Base-by-base conservation (phyloP, 2,113 vertebrate species). In the Oncorhynchus kisutch region DNA sequence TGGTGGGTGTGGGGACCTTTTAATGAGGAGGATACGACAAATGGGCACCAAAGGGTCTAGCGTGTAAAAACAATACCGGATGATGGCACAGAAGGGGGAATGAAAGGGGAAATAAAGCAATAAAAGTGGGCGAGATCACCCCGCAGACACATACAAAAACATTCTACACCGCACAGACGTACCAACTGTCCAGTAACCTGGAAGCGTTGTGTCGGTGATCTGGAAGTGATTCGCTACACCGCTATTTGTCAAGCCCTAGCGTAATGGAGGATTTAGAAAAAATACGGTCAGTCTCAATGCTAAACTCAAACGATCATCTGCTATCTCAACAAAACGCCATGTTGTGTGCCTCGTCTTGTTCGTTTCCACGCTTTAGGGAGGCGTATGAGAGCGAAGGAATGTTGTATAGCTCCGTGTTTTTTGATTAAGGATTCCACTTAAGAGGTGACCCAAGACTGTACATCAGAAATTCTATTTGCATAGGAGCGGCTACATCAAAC, bases 21-120 rank as follows among this genome's bases (percentile, higher is more conserved):
- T 25, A 31, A 12, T 14, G n/a, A 51, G 0, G n/a, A 68, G 3
- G 73, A 57, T 1, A 69, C 39, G 69, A 72, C 24, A 74, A 80
- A 59, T 25, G 8, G 48, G 67, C 45, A 72, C 71, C 20, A 71
- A 72, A 64, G 29, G 49, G 31, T 62, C 14, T 25, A 16, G 6
- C 60, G 29, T 45, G 20, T 11, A 66, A 34, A 66, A 75, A 62
- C n/a, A 71, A 76, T 60, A 75, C 39, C 12, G 22, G 68, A 22
- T 70, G 39, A 39, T 79, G 57, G 51, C 60, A 73, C 75, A 77
- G 75, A 75, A 78, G 86, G 85, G 88, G 88, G 89, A 88, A 85
- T 86, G 77, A 88, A 80, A 87, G 75, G 80, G 84, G 88, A 87
- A 84, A 80, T 74, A 62, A 82, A 91, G 85, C 86, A 87, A 86